phyloP scores from a whole-genome alignment of 2,888 invertebrate species.

The Nomada fucata region DNA sequence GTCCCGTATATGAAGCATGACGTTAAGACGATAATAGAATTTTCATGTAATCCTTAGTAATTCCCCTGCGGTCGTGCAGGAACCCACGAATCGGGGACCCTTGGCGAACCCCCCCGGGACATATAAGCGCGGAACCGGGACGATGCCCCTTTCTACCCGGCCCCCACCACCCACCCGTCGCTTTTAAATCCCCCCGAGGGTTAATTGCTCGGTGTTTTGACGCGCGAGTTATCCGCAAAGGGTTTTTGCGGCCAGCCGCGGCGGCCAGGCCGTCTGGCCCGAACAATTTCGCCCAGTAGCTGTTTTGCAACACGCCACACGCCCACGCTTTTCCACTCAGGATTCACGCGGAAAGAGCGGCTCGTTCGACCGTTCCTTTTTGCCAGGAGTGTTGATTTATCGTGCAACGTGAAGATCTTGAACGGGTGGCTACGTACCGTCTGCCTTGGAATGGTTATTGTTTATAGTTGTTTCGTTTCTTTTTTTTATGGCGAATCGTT shows the following conservation, averaged over 20 bases:
- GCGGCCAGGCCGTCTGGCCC: conserved; percentile 17
- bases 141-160: conserved; percentile 29
- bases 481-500: too few species aligned
- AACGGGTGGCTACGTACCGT: too few species aligned
- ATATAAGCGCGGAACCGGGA: conserved; percentile 58
- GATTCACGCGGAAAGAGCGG: not conserved
- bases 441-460: too few species aligned
- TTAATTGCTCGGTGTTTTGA: conserved; percentile 84
- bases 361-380: not conserved
- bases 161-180: conserved; percentile 41
- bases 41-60: conserved; percentile 83
- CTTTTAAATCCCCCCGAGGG: conserved; percentile 82
- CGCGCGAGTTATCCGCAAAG: conserved; percentile 77
- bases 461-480: too few species aligned
- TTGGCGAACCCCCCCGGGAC: conserved; percentile 63
- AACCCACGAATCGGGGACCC: conserved; percentile 67
- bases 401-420: not conserved
- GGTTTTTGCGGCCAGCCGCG: conserved; percentile 69
- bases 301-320: conserved; percentile 52
- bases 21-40: conserved; percentile 81
- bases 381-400: not conserved
- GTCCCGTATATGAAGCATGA: conserved; percentile 42
- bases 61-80: conserved; percentile 80
- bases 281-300: conserved; percentile 47
- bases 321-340: not conserved